Evolutionary conservation across 1,140 invertebrate species (phyloP).

Genomic region (Leptinotarsa undecemlineata): DNA sequence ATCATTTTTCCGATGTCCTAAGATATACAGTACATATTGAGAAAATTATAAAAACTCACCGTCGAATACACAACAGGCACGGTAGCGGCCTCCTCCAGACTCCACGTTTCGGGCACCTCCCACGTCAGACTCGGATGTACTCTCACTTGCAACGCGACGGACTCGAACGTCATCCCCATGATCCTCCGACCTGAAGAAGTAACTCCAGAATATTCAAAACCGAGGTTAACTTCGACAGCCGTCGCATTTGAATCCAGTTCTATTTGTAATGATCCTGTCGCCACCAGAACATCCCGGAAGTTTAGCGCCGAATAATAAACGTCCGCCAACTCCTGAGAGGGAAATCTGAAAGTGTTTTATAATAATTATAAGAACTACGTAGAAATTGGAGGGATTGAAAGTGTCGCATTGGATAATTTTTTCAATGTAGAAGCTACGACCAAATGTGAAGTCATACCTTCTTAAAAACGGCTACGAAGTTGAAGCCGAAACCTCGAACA

Average conservation of each 20-base stretch:
- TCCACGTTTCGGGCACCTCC: slow-evolving; percentile 82
- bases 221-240: slow-evolving; percentile 56
- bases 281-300: slow-evolving; percentile 78
- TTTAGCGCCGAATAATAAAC: slow-evolving; percentile 72
- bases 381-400: no score
- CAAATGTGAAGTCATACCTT: no score
- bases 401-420: no score
- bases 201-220: slow-evolving; percentile 72
- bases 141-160: slow-evolving; percentile 63
- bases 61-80: slow-evolving; percentile 85
- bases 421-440: no score
- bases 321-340: slow-evolving; percentile 59
- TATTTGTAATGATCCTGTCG: slow-evolving; percentile 69
- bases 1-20: no score
- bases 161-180: slow-evolving; percentile 68
- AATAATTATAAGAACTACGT: no score
- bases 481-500: no score
- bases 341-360: slow-evolving; percentile 52
- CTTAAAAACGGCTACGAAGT: no score
- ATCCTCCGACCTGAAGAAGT: slow-evolving; percentile 61
- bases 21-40: slow-evolving; percentile 31
- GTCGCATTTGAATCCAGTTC: slow-evolving; percentile 57
- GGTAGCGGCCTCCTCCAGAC: slow-evolving; percentile 82
- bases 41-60: slow-evolving; percentile 25
- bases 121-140: slow-evolving; percentile 66